phyloP scores from a whole-genome alignment of 2,113 vertebrate genomes.

The Mus pahari region DNA sequence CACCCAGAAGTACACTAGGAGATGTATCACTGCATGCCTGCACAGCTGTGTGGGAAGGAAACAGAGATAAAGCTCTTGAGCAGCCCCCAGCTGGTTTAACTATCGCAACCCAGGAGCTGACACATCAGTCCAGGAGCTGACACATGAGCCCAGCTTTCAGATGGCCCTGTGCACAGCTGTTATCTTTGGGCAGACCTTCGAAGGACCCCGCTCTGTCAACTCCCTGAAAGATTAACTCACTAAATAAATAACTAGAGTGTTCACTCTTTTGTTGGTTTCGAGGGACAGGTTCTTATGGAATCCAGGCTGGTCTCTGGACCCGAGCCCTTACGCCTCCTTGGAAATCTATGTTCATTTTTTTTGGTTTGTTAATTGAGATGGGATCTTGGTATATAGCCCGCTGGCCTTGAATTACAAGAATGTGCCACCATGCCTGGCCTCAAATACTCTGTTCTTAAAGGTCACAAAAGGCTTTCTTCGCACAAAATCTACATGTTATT shows the following conservation, averaged over 20 bases:
- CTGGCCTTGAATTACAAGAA: background rate
- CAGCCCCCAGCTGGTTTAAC: background rate
- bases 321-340: background rate
- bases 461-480: background rate
- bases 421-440: background rate
- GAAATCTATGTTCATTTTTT: background rate
- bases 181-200: background rate
- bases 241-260: background rate
- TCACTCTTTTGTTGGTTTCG: background rate
- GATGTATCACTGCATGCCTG: accelerated
- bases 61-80: background rate
- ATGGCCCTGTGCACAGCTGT: background rate
- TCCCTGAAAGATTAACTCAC: background rate
- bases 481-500: background rate
- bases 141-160: background rate
- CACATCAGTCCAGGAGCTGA: background rate
- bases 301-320: background rate
- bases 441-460: background rate
- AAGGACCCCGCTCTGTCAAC: background rate
- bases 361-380: background rate
- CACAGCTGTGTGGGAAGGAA: background rate
- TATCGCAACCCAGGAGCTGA: background rate
- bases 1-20: too few species aligned
- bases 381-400: background rate
- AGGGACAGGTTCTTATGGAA: background rate